phyloP scores from a whole-genome alignment of 2,888 invertebrate genomes.

The Hirtodrosophila cameraria region DNA sequence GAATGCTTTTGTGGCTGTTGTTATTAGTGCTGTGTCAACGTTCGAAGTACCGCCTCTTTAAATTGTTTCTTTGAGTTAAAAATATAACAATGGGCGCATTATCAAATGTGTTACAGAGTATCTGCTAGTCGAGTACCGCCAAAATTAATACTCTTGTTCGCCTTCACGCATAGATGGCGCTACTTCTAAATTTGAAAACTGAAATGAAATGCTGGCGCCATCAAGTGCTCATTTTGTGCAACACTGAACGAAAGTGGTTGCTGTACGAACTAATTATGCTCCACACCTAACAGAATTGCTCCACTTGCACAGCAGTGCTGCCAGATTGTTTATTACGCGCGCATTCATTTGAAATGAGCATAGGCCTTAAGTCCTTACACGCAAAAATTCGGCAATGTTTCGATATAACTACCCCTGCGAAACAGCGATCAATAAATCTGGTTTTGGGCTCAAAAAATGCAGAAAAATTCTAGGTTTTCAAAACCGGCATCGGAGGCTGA shows the following conservation, averaged over 20 bases:
- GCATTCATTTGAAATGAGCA: too few species aligned
- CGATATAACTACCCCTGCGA: too few species aligned
- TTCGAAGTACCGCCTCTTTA: too few species aligned
- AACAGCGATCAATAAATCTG: too few species aligned
- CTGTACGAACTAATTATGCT: constrained; percentile 9
- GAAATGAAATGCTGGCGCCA: neutral
- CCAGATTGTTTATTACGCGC: fast-evolving
- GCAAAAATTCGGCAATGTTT: too few species aligned
- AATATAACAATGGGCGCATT: too few species aligned
- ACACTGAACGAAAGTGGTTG: neutral
- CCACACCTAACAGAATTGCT: neutral
- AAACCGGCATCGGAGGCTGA: too few species aligned
- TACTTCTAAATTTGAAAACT: neutral
- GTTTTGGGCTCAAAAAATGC: too few species aligned
- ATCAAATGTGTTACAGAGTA: neutral
- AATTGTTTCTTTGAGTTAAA: too few species aligned
- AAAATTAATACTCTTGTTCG: fast-evolving
- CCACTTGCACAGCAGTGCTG: neutral
- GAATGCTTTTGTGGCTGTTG: neutral
- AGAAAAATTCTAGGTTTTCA: too few species aligned
- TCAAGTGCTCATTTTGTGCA: neutral
- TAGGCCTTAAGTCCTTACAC: too few species aligned
- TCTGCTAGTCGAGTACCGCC: neutral
- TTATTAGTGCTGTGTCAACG: too few species aligned
- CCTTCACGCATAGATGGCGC: neutral